Conservation (phyloP, 2,888 invertebrate species). For the Germaria angustata region DNA sequence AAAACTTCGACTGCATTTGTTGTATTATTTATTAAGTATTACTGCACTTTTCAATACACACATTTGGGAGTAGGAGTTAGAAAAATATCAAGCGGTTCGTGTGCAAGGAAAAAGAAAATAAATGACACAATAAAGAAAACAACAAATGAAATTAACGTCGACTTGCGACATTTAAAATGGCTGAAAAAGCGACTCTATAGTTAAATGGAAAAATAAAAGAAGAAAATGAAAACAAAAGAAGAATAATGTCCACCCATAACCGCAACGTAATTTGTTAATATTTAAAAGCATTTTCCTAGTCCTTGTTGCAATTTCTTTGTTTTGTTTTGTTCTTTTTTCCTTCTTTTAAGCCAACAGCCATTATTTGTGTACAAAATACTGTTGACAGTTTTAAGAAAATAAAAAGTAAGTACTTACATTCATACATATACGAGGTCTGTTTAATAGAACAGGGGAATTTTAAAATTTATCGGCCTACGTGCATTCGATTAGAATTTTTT, state of each 20-base stretch:
- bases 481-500: no score
- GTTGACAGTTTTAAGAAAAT: constrained; percentile 19
- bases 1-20: constrained; percentile 1
- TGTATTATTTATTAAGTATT: constrained; percentile 3
- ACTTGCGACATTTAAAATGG: constrained; percentile 48
- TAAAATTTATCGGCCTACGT: no score
- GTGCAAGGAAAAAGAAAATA: background rate
- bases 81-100: background rate
- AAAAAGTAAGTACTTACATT: background rate
- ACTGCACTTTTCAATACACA: no score
- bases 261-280: constrained; percentile 30
- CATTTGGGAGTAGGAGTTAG: background rate
- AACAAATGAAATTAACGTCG: constrained; percentile 60
- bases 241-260: constrained; percentile 25
- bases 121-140: constrained; percentile 43
- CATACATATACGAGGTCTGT: background rate
- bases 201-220: constrained; percentile 12
- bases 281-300: constrained; percentile 35
- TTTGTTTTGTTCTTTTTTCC: background rate
- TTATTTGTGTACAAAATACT: constrained; percentile 19
- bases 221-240: background rate
- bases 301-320: background rate
- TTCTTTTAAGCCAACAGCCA: background rate
- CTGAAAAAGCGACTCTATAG: constrained; percentile 8
- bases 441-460: no score